A percentile compares a stretch with the other conserved stretches of the same genome.
phyloP scores from a whole-genome alignment of 2,797 vertebrate species.

The Myotis findleyi region DNA sequence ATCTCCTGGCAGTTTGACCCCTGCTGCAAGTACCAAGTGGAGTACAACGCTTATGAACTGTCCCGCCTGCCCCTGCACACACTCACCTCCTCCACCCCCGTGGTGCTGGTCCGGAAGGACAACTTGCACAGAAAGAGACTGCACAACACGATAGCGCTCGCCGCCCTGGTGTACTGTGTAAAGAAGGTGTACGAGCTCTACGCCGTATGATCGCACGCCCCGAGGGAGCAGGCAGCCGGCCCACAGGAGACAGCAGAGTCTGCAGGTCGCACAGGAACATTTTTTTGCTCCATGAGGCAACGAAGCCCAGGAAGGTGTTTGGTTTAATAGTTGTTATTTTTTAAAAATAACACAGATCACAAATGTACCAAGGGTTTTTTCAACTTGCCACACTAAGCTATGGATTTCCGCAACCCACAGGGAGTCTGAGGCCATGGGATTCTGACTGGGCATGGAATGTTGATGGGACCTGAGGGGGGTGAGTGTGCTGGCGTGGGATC shows the following conservation, averaged over 20 bases:
- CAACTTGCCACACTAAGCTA: slow-evolving; percentile 84
- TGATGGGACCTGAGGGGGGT: slow-evolving; percentile 73
- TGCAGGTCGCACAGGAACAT: slow-evolving; percentile 87
- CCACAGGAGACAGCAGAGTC: slow-evolving; percentile 50
- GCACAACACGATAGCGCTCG: slow-evolving; percentile 99
- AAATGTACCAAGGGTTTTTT: slow-evolving; percentile 86
- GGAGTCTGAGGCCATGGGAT: slow-evolving; percentile 78
- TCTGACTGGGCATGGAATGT: slow-evolving; percentile 78
- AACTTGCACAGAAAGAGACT: slow-evolving; percentile 99
- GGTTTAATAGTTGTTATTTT: slow-evolving; percentile 86
- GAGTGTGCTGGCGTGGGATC: slow-evolving; percentile 76
- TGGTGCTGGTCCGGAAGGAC: slow-evolving; percentile 99
- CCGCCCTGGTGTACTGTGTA: slow-evolving; percentile 98
- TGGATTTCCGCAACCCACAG: slow-evolving; percentile 82
- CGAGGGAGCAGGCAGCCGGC: slow-evolving; percentile 69
- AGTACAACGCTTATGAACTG: slow-evolving; percentile 99
- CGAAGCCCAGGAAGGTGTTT: slow-evolving; percentile 85
- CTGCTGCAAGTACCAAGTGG: slow-evolving; percentile 99
- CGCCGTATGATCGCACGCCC: slow-evolving; percentile 91
- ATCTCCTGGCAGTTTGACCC: slow-evolving; percentile 99
- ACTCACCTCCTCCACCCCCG: slow-evolving; percentile 97
- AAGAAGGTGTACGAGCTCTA: slow-evolving; percentile 99
- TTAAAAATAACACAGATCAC: slow-evolving; percentile 82
- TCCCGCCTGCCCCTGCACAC: slow-evolving; percentile 99
- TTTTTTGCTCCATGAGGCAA: slow-evolving; percentile 83